phyloP scores from a whole-genome alignment of 2,888 invertebrate species.

The Fragum fragum region DNA sequence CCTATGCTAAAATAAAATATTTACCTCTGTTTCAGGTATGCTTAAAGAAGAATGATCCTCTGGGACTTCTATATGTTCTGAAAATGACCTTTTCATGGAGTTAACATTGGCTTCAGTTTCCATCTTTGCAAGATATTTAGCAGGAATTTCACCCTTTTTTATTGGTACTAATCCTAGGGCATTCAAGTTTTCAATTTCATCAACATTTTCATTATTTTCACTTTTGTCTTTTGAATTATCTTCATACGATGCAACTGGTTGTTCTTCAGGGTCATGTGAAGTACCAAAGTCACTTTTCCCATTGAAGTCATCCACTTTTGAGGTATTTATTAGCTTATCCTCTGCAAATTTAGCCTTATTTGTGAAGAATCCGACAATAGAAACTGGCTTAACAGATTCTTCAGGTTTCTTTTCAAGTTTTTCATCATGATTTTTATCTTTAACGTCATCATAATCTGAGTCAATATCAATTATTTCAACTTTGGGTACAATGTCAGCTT shows the following conservation, averaged over 20 bases:
- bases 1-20: too few species aligned
- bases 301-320: neutral
- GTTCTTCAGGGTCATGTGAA: neutral
- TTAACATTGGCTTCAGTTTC: neutral
- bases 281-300: neutral
- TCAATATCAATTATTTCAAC: conserved; percentile 17
- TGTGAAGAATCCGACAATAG: conserved; percentile 25
- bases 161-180: conserved; percentile 5
- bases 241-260: neutral
- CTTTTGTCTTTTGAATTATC: neutral
- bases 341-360: conserved; percentile 4
- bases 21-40: too few species aligned
- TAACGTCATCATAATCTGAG: conserved; percentile 11
- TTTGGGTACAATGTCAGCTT: neutral
- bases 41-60: too few species aligned
- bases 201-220: neutral
- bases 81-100: neutral
- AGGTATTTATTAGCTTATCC: neutral
- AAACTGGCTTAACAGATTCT: neutral
- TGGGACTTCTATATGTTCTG: neutral
- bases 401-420: neutral
- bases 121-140: neutral
- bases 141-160: neutral
- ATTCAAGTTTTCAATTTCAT: neutral
- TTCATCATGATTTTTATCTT: neutral